These are phyloP conservation scores for Sebastes kiyomatsui DNA, from an alignment of 2,797 vertebrate genomes.

Conservation along the genomic window DNA sequence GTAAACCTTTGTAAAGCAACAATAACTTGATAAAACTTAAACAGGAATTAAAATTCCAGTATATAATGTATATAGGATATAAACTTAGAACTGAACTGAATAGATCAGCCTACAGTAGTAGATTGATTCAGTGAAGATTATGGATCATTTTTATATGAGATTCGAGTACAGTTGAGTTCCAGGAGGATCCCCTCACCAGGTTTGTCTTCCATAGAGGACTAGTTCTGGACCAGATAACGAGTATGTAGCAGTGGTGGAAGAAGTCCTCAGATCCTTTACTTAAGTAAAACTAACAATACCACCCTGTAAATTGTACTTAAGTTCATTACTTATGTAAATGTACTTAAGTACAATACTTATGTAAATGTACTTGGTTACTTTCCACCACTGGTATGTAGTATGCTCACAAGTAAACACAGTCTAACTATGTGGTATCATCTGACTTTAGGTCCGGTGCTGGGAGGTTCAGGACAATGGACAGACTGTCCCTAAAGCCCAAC, in stretches of 20 bases:
- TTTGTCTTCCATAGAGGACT: background rate
- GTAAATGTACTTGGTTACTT: no score
- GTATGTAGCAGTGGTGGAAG: background rate
- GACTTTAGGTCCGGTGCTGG: constrained; percentile 94
- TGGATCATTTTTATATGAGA: background rate
- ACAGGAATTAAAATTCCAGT: no score
- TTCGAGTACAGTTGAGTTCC: background rate
- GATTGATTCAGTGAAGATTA: background rate
- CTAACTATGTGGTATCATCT: background rate
- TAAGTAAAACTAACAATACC: no score
- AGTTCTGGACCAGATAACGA: background rate
- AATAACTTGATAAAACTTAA: no score
- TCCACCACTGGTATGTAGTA: no score
- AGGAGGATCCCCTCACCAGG: background rate
- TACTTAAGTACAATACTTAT: no score
- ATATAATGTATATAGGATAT: no score
- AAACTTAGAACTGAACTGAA: no score
- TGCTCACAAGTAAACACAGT: background rate
- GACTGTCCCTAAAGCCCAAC: constrained; percentile 98
- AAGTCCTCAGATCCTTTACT: background rate
- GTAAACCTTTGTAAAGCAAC: no score
- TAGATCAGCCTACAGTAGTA: background rate
- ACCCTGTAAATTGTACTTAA: no score
- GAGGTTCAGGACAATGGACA: constrained; percentile 98
- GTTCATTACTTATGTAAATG: no score